These are phyloP conservation scores for Anarrhichthys ocellatus DNA, from an alignment of 2,113 vertebrate species.

Conservation along the genomic window DNA sequence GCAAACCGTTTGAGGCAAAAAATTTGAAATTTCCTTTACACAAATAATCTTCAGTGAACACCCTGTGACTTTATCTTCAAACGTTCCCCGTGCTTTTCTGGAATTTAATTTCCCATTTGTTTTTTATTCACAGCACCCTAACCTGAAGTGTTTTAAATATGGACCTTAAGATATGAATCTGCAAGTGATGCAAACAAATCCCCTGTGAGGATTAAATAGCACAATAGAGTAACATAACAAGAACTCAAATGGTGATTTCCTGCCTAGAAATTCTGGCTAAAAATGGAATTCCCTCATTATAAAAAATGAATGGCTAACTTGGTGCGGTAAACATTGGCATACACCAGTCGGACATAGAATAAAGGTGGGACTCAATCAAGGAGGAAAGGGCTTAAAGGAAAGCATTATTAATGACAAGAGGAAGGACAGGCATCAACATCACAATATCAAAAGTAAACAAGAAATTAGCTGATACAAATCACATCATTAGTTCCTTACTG, in stretches of 20 bases:
- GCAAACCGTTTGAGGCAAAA: background rate
- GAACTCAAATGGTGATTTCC: background rate
- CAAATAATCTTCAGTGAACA: background rate
- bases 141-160: background rate
- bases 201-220: conserved; percentile 9
- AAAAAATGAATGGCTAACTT: background rate
- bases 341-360: background rate
- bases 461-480: conserved; percentile 45
- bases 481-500: conserved; percentile 41
- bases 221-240: background rate
- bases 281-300: background rate
- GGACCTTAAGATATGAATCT: background rate
- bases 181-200: background rate
- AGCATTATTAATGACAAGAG: background rate
- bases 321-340: background rate
- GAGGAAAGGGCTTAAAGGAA: conserved; percentile 13
- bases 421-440: conserved; percentile 44
- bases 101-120: background rate
- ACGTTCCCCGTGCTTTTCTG: background rate
- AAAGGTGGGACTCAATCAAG: background rate
- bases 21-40: background rate
- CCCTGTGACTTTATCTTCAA: conserved; percentile 5
- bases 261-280: background rate
- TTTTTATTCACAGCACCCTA: background rate
- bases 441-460: conserved; percentile 67